Evolutionary conservation across 2,797 vertebrate species (phyloP).

Genomic region (Apogon talboti): DNA sequence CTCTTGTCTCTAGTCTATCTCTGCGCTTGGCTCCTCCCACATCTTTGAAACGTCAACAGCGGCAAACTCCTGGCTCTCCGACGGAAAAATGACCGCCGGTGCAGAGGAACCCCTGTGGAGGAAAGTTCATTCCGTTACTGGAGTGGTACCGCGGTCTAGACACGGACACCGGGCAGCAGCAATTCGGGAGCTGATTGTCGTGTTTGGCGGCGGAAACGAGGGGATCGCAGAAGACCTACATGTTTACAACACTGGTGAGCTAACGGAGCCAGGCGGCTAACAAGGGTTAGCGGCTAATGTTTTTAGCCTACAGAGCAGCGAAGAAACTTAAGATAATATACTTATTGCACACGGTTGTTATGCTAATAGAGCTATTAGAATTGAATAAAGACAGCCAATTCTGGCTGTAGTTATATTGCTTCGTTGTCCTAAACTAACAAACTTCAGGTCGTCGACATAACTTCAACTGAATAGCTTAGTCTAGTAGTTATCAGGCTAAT

Average conservation of each 20-base stretch:
- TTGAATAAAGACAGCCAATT: background rate
- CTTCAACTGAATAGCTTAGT: background rate
- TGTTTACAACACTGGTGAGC: conserved; percentile 95
- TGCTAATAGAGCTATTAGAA: background rate
- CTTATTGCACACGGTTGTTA: fast-evolving
- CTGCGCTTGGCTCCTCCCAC: conserved; percentile 48
- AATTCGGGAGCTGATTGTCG: conserved; percentile 92
- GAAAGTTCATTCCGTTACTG: conserved; percentile 89
- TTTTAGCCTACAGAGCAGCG: conserved; percentile 66
- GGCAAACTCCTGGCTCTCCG: conserved; percentile 63
- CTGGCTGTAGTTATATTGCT: fast-evolving
- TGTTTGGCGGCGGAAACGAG: conserved; percentile 98
- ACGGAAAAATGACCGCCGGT: conserved; percentile 63
- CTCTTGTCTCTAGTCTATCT: background rate
- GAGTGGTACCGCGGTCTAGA: conserved; percentile 91
- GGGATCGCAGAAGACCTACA: conserved; percentile 95
- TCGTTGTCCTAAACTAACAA: background rate
- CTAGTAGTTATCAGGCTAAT: no score
- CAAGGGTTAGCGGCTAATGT: conserved; percentile 67
- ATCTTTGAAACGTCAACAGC: conserved; percentile 71
- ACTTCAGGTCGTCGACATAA: background rate
- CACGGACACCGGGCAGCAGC: conserved; percentile 95
- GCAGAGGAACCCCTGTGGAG: conserved; percentile 83
- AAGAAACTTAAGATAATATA: background rate
- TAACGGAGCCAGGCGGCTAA: conserved; percentile 59